Percentiles rank a stretch among this genome's conserved stretches.
These are phyloP conservation scores for Noctua janthina DNA, from an alignment of 2,888 invertebrate species.

Conservation along the genomic window DNA sequence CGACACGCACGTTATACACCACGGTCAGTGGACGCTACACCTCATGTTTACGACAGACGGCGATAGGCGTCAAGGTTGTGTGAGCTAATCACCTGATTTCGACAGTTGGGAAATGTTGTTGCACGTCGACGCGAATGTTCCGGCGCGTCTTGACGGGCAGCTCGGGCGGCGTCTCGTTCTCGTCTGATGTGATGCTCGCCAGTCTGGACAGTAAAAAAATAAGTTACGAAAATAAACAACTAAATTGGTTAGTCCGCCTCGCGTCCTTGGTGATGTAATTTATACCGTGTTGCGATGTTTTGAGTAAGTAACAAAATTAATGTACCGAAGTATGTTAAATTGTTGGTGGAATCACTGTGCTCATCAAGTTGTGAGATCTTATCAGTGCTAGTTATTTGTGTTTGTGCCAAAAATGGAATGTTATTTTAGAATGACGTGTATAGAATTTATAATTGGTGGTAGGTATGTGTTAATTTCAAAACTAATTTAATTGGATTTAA, in stretches of 20 bases:
- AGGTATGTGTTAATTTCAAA: constrained; percentile 18
- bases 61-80: constrained; percentile 42
- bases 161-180: constrained; percentile 90
- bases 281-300: constrained; percentile 54
- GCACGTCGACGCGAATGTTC: constrained; percentile 86
- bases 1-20: neutral
- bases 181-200: constrained; percentile 87
- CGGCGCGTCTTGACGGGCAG: constrained; percentile 90
- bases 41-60: constrained; percentile 6
- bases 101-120: constrained; percentile 86
- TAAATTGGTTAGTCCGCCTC: constrained; percentile 34
- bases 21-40: constrained; percentile 24
- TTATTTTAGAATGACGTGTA: constrained; percentile 25
- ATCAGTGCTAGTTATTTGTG: constrained; percentile 48
- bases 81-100: constrained; percentile 81
- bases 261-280: constrained; percentile 55
- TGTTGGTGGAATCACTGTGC: constrained; percentile 36
- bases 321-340: constrained; percentile 51
- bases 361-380: constrained; percentile 39
- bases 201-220: constrained; percentile 71
- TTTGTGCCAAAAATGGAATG: constrained; percentile 25
- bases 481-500: constrained; percentile 33
- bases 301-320: constrained; percentile 55
- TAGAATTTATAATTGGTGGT: constrained; percentile 19
- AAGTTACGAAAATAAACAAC: constrained; percentile 62